Evolutionary conservation across 2,797 vertebrate species (phyloP), one percentile per base, ranked within the genome.

Genomic region (Eospalax fontanierii): DNA sequence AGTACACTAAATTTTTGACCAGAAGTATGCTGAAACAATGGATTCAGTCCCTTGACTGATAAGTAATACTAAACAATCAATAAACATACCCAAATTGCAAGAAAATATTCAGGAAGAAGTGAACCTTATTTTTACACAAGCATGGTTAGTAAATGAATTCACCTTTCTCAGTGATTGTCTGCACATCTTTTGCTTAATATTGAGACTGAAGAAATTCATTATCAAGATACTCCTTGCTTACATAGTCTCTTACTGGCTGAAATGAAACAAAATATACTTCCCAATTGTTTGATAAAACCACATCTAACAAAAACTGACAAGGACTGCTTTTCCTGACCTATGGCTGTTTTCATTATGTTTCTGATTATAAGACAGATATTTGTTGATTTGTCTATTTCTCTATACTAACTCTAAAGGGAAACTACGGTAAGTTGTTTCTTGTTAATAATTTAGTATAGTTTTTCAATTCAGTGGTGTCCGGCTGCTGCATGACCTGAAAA

Each of bases 281-380:
- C 94, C 94, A 97, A 22, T 93, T 12, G 94, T 94, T 89, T 95
- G 91, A 97, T 81, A 97, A 97, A 98, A 94, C n/a, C 28, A 92
- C 15, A 35, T 5, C 61, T 57, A 80, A 61, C 75, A 30, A 79
- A 95, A 97, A 96, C 21, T 84, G 57, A 40, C 88, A 95, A 68
- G 33, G 46, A 95, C 90, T n/a, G 30, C 3, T 4, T 96, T 97
- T 97, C 85, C 87, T 81, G 66, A 96, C 61, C 91, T 95, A 87
- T 95, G 95, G 90, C 24, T 96, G 95, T 63, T 91, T 86, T 86
- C 35, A 85, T 59, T 96, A 26, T 61, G 90, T 83, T 97, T 97
- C 95, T 68, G 50, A 81, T 96, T 94, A 93, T 2, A 70, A 68
- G 26, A 70, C 43, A 65, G 19, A 76, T 35, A 22, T 90, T 96